These are phyloP conservation scores for Corythornis leucogaster DNA, from an alignment of 2,797 vertebrate species.

Conservation along the genomic window DNA sequence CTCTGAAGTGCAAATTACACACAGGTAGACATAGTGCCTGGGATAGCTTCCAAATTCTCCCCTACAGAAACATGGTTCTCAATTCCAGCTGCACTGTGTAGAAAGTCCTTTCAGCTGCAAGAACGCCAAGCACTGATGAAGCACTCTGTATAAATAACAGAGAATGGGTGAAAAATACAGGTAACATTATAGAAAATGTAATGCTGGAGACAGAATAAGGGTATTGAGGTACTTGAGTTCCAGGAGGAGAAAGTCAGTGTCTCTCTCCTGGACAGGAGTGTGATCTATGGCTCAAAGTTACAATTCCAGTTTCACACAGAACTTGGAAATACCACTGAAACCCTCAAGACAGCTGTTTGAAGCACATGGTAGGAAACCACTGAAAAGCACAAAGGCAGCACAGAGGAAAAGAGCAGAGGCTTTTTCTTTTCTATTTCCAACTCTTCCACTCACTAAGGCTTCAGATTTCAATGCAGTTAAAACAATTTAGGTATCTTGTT, in stretches of 20 bases:
- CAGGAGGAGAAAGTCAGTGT: background rate
- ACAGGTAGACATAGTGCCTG: background rate
- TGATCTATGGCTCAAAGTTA: background rate
- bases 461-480: background rate
- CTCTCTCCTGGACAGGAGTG: background rate
- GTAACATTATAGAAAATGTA: background rate
- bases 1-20: background rate
- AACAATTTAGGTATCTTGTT: background rate
- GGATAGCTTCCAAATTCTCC: background rate
- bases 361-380: background rate
- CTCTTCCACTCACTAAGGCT: background rate
- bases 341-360: background rate
- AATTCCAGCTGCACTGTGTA: background rate
- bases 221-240: background rate
- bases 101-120: background rate
- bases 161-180: background rate
- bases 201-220: background rate
- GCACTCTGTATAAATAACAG: background rate
- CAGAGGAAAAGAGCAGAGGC: background rate
- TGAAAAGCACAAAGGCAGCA: background rate
- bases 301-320: background rate
- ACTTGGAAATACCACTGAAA: background rate
- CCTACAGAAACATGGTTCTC: background rate
- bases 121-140: background rate
- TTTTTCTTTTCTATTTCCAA: background rate